Percentiles rank a stretch among this genome's conserved stretches.
These are phyloP conservation scores for Dicranocentrus wangi DNA, from an alignment of 2,888 invertebrate genomes.

Conservation along the genomic window DNA sequence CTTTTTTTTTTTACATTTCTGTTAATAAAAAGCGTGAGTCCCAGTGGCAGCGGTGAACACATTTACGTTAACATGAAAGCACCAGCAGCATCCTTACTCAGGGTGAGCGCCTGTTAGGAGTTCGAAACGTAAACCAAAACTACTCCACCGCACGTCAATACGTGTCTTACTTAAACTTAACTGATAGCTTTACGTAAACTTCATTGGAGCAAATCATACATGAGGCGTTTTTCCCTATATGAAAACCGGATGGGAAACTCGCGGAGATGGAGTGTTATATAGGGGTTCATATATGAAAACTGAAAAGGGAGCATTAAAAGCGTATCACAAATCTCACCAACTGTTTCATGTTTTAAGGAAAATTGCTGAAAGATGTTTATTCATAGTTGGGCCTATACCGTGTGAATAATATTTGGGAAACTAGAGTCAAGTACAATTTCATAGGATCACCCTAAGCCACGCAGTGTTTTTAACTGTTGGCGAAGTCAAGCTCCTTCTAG, in stretches of 20 bases:
- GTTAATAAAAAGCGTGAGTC: conserved; percentile 16
- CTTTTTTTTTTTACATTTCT: conserved; percentile 2
- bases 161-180: conserved; percentile 42
- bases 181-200: conserved; percentile 31
- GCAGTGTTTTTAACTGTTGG: conserved; percentile 6
- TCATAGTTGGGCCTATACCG: background rate
- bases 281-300: too few species aligned
- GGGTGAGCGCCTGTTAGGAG: too few species aligned
- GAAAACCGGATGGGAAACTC: too few species aligned
- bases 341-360: conserved; percentile 57
- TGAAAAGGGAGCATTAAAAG: background rate
- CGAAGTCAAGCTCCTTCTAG: conserved; percentile 33
- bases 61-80: too few species aligned
- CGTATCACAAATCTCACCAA: conserved; percentile 35
- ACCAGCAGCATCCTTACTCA: too few species aligned
- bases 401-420: background rate
- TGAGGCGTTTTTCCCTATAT: conserved; percentile 45
- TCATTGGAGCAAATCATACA: conserved; percentile 59
- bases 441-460: background rate
- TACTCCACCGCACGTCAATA: conserved; percentile 52
- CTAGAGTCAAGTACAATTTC: background rate
- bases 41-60: too few species aligned
- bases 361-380: conserved; percentile 61
- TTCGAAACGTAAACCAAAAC: conserved; percentile 50
- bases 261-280: too few species aligned